Percentiles rank a stretch among this genome's conserved stretches.
Evolutionary conservation across 2,113 vertebrate genomes (phyloP).

Genomic region (Barnardius zonarius): DNA sequence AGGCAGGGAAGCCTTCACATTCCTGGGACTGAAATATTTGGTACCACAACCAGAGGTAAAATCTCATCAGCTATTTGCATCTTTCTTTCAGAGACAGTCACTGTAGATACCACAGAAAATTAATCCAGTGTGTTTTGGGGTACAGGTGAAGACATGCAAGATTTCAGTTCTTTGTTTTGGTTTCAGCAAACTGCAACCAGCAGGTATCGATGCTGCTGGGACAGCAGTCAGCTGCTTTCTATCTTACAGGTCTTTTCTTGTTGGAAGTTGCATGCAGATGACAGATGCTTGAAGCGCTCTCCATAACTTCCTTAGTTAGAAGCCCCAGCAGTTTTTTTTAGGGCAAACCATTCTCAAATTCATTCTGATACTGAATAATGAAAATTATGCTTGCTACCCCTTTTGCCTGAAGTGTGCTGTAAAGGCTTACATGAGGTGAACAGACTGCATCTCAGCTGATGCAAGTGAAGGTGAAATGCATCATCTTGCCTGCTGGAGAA

Average conservation of each 20-base stretch:
- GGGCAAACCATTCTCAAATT: neutral
- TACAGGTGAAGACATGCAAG: neutral
- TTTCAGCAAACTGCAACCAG: neutral
- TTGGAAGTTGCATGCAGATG: neutral
- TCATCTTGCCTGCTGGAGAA: neutral
- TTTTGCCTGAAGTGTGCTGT: neutral
- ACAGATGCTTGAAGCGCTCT: neutral
- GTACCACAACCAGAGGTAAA: rapidly evolving
- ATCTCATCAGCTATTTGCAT: neutral
- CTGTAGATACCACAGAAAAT: neutral
- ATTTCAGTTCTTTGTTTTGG: neutral
- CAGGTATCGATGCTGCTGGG: neutral
- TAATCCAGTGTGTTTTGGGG: neutral
- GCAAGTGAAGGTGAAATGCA: neutral
- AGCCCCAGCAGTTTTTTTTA: neutral
- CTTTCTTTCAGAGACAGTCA: neutral
- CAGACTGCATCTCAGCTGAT: neutral
- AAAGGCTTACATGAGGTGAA: neutral
- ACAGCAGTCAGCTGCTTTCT: neutral
- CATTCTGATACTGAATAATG: neutral
- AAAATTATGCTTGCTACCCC: neutral
- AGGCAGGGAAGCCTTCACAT: neutral
- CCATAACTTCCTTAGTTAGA: neutral
- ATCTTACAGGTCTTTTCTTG: neutral
- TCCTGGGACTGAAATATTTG: neutral